Percentiles rank a stretch among this genome's conserved stretches.
These are phyloP conservation scores for Notothenia rossii DNA, from an alignment of 2,113 vertebrate genomes.

Conservation along the genomic window DNA sequence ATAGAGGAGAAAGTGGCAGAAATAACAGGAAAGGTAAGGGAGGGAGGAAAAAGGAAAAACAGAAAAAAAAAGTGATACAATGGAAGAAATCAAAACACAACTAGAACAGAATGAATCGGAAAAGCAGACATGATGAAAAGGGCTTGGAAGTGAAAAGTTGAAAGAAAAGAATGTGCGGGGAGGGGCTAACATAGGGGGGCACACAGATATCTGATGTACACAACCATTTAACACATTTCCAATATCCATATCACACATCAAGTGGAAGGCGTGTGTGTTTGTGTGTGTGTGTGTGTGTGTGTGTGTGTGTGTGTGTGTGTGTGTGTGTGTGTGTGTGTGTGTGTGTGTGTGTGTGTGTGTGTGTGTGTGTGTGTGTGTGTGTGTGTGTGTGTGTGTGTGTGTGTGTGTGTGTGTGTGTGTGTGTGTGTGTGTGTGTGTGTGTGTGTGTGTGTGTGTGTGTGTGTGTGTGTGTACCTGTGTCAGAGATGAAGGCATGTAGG, in stretches of 20 bases:
- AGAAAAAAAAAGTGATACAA: constrained; percentile 73
- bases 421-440: too few species aligned
- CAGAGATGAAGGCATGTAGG: constrained; percentile 96
- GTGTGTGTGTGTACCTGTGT: constrained; percentile 89
- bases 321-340: constrained; percentile 47
- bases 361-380: too few species aligned
- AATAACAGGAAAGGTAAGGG: constrained; percentile 47
- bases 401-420: too few species aligned
- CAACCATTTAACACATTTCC: too few species aligned
- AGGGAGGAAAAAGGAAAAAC: constrained; percentile 69
- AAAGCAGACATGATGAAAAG: constrained; percentile 38
- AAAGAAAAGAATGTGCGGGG: constrained; percentile 26
- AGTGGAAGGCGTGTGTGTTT: too few species aligned
- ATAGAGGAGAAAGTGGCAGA: constrained; percentile 23
- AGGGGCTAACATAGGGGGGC: constrained; percentile 1
- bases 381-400: too few species aligned
- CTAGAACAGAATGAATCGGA: constrained; percentile 39
- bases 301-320: too few species aligned
- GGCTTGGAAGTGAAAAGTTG: constrained; percentile 39
- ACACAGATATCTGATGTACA: too few species aligned
- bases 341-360: constrained; percentile 73
- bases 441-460: too few species aligned
- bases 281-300: too few species aligned
- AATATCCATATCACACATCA: too few species aligned
- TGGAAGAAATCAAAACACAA: constrained; percentile 58